Conservation (phyloP, 2,797 vertebrate genomes). For the Lates japonicus region DNA sequence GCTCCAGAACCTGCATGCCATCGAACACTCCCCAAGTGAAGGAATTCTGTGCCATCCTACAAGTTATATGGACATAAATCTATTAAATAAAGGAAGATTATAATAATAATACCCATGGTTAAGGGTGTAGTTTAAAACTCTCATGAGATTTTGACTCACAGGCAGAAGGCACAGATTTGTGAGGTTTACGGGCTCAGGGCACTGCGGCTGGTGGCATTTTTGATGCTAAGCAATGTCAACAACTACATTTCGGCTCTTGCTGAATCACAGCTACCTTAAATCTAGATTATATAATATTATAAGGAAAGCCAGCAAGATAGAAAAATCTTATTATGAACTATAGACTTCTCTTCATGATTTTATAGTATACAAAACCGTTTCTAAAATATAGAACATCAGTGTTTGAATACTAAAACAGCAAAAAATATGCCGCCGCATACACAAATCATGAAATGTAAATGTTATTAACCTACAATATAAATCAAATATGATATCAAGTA, state of each 20-base stretch:
- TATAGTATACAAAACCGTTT: background rate
- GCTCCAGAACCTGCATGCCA: slow-evolving; percentile 96
- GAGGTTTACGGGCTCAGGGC: slow-evolving; percentile 32
- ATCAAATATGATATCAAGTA: background rate
- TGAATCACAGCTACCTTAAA: slow-evolving; percentile 22
- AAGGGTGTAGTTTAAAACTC: slow-evolving; percentile 13
- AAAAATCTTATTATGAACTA: slow-evolving; percentile 1
- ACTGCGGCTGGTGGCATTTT: slow-evolving; percentile 35
- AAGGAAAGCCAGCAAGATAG: background rate
- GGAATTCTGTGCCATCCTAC: slow-evolving; percentile 89
- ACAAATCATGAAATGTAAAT: background rate
- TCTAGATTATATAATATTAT: slow-evolving; percentile 32
- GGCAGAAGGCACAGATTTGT: slow-evolving; percentile 45
- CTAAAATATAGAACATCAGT: background rate
- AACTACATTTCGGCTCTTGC: slow-evolving; percentile 20
- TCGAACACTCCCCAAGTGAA: slow-evolving; percentile 97
- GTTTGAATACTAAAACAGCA: background rate
- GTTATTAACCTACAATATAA: background rate
- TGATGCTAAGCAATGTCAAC: slow-evolving; percentile 41
- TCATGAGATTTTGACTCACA: slow-evolving; percentile 49
- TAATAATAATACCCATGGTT: background rate
- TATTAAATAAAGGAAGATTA: background rate
- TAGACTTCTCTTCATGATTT: background rate
- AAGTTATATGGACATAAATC: background rate
- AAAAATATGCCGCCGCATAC: background rate